Percentiles rank a stretch among this genome's conserved stretches.
These are phyloP conservation scores for Castor canadensis DNA, from an alignment of 2,113 vertebrate species.

Conservation along the genomic window DNA sequence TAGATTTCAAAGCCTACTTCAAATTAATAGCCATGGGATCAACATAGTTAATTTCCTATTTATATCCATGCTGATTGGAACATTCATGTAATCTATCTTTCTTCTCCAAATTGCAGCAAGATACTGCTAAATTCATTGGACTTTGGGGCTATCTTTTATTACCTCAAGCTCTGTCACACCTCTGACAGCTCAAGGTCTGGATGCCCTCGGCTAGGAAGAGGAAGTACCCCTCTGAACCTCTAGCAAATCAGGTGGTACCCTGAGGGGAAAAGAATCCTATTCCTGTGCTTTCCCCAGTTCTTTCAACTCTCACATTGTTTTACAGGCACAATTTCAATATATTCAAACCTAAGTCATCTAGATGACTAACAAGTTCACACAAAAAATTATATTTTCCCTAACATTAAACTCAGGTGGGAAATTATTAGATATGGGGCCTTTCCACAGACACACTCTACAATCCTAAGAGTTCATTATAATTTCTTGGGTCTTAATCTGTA, in stretches of 20 bases:
- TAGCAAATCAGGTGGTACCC: not conserved
- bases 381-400: not conserved
- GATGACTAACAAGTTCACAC: not conserved
- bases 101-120: not conserved
- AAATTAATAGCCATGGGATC: not conserved
- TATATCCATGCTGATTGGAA: not conserved
- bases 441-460: not conserved
- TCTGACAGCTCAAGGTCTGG: not conserved
- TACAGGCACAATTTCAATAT: not conserved
- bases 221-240: not conserved
- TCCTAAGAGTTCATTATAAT: not conserved
- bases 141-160: not conserved
- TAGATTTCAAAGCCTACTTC: not conserved
- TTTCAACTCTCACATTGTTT: not conserved
- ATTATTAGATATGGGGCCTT: not conserved
- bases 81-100: not conserved
- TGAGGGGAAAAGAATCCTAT: not conserved
- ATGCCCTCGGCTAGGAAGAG: not conserved
- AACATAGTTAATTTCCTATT: not conserved
- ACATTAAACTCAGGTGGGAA: not conserved
- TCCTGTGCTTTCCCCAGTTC: not conserved
- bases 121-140: not conserved
- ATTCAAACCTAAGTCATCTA: not conserved
- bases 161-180: not conserved
- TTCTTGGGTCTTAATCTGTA: not conserved